phyloP scores from a whole-genome alignment of 2,888 invertebrate genomes.

The Philhelius pedissequus region DNA sequence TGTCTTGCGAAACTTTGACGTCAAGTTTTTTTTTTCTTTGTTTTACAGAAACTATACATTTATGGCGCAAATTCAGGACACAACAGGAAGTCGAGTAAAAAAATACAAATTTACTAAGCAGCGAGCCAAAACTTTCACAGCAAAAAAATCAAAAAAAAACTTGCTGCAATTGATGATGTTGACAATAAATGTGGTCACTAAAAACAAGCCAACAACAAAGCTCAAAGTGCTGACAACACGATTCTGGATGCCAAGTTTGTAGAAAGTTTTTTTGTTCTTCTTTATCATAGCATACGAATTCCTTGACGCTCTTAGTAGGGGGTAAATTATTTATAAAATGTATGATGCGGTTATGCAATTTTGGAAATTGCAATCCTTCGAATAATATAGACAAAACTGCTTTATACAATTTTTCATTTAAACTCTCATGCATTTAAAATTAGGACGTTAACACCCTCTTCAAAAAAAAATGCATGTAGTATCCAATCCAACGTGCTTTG shows the following conservation, averaged over 20 bases:
- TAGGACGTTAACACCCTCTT: not conserved
- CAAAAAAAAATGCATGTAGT: not conserved
- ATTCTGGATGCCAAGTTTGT: conserved; percentile 34
- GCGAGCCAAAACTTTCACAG: conserved; percentile 13
- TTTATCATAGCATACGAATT: not conserved
- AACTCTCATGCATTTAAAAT: conserved; percentile 9
- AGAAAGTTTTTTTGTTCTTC: not conserved
- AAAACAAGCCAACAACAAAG: not conserved
- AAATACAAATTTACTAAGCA: not conserved
- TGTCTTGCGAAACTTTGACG: not conserved
- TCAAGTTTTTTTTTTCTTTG: not conserved
- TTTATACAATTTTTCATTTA: not conserved
- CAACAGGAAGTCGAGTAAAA: not conserved
- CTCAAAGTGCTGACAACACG: not conserved
- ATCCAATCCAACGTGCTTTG: too few relatives aligned
- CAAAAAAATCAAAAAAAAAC: not conserved
- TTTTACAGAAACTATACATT: not conserved
- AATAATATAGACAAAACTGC: not conserved
- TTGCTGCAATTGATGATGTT: conserved; percentile 43
- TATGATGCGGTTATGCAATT: conserved; percentile 46
- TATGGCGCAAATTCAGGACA: not conserved
- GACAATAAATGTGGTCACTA: conserved; percentile 19
- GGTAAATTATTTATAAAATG: conserved; percentile 56
- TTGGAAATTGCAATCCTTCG: conserved; percentile 27
- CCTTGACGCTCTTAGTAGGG: conserved; percentile 30